Evolutionary conservation across 2,113 vertebrate genomes (phyloP).

Genomic region (Menidia beryllina): DNA sequence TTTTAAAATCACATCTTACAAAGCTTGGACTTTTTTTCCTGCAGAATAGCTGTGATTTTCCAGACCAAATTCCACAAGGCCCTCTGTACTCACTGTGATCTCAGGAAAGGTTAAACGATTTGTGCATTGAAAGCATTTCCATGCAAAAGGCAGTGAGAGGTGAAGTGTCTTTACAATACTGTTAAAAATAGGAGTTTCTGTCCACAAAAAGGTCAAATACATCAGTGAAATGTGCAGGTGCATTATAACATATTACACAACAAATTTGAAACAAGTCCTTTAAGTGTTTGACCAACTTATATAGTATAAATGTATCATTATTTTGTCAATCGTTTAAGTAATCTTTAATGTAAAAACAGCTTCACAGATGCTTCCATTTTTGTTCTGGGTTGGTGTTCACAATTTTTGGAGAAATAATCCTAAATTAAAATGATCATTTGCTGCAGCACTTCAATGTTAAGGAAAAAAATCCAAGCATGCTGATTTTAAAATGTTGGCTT

Average conservation of each 20-base stretch:
- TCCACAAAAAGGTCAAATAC: too few relatives aligned
- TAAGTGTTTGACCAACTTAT: neutral
- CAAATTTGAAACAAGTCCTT: neutral
- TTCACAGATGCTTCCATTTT: neutral
- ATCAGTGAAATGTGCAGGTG: too few relatives aligned
- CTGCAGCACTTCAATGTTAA: too few relatives aligned
- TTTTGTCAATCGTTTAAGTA: neutral
- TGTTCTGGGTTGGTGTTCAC: neutral
- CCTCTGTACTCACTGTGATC: neutral
- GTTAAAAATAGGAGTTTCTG: neutral
- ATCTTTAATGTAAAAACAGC: neutral
- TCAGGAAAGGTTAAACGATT: neutral
- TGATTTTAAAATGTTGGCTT: too few relatives aligned
- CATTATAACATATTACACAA: neutral
- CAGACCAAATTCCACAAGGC: too few relatives aligned
- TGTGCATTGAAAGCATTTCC: neutral
- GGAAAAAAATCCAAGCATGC: too few relatives aligned
- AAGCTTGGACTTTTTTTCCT: constrained; percentile 2
- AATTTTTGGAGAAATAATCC: too few relatives aligned
- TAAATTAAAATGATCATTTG: too few relatives aligned
- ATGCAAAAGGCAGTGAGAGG: neutral
- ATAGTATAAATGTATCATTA: neutral
- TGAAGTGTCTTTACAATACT: neutral
- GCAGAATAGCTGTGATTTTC: constrained; percentile 21
- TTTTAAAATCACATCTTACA: constrained; percentile 44